Percentiles rank a stretch among this genome's conserved stretches.
Conservation (phyloP, 2,888 invertebrate species). For the Pycnomerus fuliginosus region DNA sequence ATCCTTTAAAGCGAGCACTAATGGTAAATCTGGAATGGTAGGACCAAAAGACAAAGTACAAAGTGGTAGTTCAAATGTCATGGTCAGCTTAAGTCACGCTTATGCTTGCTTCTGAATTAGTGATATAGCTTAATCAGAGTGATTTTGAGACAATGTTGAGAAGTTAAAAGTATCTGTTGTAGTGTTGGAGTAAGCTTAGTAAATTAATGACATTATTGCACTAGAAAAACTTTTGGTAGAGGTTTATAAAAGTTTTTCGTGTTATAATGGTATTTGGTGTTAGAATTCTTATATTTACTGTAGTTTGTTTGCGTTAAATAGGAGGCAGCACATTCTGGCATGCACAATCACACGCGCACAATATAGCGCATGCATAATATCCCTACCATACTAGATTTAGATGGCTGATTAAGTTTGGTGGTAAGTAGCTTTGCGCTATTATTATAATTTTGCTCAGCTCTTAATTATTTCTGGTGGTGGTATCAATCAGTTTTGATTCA, state of each 20-base stretch:
- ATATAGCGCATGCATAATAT: constrained; percentile 52
- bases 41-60: too few species aligned
- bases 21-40: too few species aligned
- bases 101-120: too few species aligned
- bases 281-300: constrained; percentile 46
- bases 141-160: too few species aligned
- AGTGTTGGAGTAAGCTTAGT: constrained; percentile 24
- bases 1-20: too few species aligned
- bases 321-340: constrained; percentile 53
- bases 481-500: constrained; percentile 17
- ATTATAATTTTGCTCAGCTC: constrained; percentile 42
- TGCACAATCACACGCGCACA: constrained; percentile 51
- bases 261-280: constrained; percentile 39
- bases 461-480: constrained; percentile 31
- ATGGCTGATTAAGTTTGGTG: constrained; percentile 48
- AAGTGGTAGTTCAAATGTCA: too few species aligned
- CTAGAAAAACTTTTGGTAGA: constrained; percentile 32
- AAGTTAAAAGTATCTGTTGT: constrained; percentile 20
- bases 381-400: constrained; percentile 53
- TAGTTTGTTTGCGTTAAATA: constrained; percentile 53
- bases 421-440: constrained; percentile 53
- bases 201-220: constrained; percentile 32
- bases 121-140: too few species aligned
- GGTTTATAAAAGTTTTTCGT: constrained; percentile 25
- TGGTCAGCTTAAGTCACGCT: too few species aligned